These are phyloP conservation scores for Physocephala rufipes DNA, from an alignment of 2,888 invertebrate species.

Conservation along the genomic window DNA sequence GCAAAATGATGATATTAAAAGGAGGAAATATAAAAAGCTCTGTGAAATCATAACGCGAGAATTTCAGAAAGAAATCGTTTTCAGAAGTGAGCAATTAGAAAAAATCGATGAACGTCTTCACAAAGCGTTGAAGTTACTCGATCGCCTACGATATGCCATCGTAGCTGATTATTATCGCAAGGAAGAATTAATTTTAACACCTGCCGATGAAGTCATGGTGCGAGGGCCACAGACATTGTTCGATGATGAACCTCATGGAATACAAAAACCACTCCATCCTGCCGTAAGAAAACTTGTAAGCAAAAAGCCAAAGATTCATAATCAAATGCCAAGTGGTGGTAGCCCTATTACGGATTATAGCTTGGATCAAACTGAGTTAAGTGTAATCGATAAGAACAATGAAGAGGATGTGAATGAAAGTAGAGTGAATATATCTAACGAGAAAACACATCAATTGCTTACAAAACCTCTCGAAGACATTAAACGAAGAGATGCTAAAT, in stretches of 20 bases:
- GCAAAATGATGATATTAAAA: neutral
- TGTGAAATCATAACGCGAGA: constrained; percentile 75
- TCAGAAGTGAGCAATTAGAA: constrained; percentile 76
- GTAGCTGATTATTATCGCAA: constrained; percentile 72
- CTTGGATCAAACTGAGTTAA: constrained; percentile 66
- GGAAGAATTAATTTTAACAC: constrained; percentile 67
- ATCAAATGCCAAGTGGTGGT: constrained; percentile 67
- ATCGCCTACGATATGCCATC: constrained; percentile 70
- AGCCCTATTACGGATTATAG: constrained; percentile 67
- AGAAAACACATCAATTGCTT: neutral
- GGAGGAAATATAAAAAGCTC: constrained; percentile 65
- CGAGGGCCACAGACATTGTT: constrained; percentile 55
- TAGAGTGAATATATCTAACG: constrained; percentile 57
- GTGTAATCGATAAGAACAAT: constrained; percentile 57
- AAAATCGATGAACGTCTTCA: constrained; percentile 74
- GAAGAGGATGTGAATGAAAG: constrained; percentile 57
- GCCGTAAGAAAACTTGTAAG: constrained; percentile 79
- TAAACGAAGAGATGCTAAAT: neutral
- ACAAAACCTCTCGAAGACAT: neutral
- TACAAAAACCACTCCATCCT: constrained; percentile 75
- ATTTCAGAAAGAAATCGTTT: constrained; percentile 75
- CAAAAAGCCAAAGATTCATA: constrained; percentile 67
- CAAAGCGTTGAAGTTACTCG: constrained; percentile 69
- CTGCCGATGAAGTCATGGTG: constrained; percentile 56
- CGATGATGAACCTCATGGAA: constrained; percentile 51